Evolutionary conservation across 2,113 vertebrate species (phyloP).

Genomic region (Syrrhaptes paradoxus): DNA sequence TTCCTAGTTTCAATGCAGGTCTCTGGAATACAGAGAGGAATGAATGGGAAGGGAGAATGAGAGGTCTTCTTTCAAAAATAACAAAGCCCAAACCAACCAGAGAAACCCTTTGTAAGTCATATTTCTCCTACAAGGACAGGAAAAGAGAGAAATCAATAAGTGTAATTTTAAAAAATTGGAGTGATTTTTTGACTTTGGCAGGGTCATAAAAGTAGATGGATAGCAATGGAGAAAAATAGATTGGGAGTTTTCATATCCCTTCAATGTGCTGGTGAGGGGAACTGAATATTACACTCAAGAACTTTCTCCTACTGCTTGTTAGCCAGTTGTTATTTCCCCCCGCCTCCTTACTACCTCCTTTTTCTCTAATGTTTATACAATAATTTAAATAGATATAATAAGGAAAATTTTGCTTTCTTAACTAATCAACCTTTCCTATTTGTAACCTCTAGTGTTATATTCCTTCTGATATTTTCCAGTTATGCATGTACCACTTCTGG

Average conservation of each 20-base stretch:
- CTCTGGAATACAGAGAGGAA: not conserved
- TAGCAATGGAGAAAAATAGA: not conserved
- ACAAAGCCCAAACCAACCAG: not conserved
- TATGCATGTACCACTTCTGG: not conserved
- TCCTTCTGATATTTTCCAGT: not conserved
- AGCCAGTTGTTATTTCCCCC: not conserved
- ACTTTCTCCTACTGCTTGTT: not conserved
- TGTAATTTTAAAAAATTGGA: not conserved
- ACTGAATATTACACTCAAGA: not conserved
- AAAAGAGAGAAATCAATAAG: constrained; percentile 7
- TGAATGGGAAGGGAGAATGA: not conserved
- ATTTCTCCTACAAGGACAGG: not conserved
- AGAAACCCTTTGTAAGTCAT: not conserved
- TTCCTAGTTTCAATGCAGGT: not conserved
- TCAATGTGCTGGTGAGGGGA: not conserved
- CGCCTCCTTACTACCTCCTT: not conserved
- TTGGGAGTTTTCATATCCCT: not conserved
- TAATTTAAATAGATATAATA: not conserved
- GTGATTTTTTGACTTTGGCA: not conserved
- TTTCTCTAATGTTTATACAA: not conserved
- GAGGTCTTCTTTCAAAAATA: constrained; percentile 1
- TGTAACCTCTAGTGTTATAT: not conserved
- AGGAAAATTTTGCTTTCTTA: not conserved
- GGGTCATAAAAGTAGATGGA: not conserved
- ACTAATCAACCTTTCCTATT: not conserved